Evolutionary conservation across 1,140 invertebrate species (phyloP).

Genomic region (Achatina immaculata): DNA sequence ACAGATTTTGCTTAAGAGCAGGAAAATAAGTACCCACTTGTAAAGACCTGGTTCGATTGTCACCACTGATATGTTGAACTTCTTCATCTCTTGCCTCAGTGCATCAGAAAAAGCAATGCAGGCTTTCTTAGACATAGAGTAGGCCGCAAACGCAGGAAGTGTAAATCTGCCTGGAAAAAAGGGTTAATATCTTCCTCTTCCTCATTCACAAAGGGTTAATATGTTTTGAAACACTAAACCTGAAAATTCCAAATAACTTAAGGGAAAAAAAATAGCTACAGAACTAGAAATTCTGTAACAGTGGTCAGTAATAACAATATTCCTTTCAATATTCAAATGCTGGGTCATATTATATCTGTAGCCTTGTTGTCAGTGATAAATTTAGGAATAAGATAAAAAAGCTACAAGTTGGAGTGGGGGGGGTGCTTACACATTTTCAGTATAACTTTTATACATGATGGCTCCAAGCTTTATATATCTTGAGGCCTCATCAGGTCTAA

Average conservation of each 20-base stretch:
- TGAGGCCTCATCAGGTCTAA: too few relatives aligned
- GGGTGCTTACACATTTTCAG: too few relatives aligned
- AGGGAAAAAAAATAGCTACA: not conserved
- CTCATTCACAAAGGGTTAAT: not conserved
- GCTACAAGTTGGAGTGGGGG: too few relatives aligned
- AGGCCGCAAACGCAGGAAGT: slow-evolving; percentile 82
- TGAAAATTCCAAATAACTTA: not conserved
- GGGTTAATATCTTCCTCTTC: not conserved
- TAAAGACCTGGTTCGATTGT: slow-evolving; percentile 71
- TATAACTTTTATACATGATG: too few relatives aligned
- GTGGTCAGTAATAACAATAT: not conserved
- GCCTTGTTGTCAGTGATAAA: too few relatives aligned
- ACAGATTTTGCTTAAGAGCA: too few relatives aligned
- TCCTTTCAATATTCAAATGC: too few relatives aligned
- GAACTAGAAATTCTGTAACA: not conserved
- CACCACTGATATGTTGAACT: slow-evolving; percentile 70
- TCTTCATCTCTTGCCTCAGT: slow-evolving; percentile 69
- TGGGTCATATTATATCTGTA: too few relatives aligned
- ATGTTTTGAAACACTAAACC: not conserved
- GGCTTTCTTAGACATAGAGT: slow-evolving; percentile 88
- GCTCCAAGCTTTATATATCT: too few relatives aligned
- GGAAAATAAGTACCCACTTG: slow-evolving; percentile 56
- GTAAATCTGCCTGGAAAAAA: slow-evolving; percentile 77
- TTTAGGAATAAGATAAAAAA: too few relatives aligned
- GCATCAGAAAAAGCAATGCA: slow-evolving; percentile 74